Conservation (phyloP, 1,140 invertebrate species). For the Drosophila novamexicana region DNA sequence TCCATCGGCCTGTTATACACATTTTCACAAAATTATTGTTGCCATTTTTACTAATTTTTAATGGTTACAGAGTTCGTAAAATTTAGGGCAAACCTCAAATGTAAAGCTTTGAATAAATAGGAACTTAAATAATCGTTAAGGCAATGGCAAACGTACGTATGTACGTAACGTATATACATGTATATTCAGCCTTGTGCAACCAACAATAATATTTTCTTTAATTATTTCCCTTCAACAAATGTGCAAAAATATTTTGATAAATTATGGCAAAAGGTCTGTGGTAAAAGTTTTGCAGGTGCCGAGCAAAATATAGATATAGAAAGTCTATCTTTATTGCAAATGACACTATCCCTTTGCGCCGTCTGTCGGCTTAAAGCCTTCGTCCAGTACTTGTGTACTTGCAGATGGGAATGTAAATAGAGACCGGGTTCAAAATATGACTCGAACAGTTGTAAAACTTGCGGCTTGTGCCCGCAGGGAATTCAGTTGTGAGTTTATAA, state of each 20-base stretch:
- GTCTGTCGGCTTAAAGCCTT: background rate
- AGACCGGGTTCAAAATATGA: slow-evolving; percentile 21
- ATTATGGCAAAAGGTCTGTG: slow-evolving; percentile 19
- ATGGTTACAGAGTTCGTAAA: background rate
- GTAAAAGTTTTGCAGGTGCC: slow-evolving; percentile 26
- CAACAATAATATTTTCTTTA: slow-evolving; percentile 60
- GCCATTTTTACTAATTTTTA: background rate
- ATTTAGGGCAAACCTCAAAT: slow-evolving; percentile 5
- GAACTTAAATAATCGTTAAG: slow-evolving; percentile 16
- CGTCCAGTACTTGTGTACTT: slow-evolving; percentile 3
- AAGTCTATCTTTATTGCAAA: slow-evolving; percentile 7
- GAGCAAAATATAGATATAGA: background rate
- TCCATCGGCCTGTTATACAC: too few species aligned
- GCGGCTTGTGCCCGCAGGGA: slow-evolving; percentile 33
- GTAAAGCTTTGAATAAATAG: slow-evolving; percentile 5
- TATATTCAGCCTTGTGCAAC: slow-evolving; percentile 6
- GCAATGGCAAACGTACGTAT: background rate
- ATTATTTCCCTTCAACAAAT: slow-evolving; percentile 58
- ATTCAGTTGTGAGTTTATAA: slow-evolving; percentile 36
- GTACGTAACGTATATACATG: background rate
- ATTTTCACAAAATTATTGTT: too few species aligned
- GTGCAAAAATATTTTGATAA: slow-evolving; percentile 45
- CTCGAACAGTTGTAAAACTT: slow-evolving; percentile 52
- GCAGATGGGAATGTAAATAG: slow-evolving; percentile 41
- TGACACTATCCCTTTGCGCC: slow-evolving; percentile 23